Base-by-base conservation (phyloP, 2,797 vertebrate species). In the Silurus aristotelis region DNA sequence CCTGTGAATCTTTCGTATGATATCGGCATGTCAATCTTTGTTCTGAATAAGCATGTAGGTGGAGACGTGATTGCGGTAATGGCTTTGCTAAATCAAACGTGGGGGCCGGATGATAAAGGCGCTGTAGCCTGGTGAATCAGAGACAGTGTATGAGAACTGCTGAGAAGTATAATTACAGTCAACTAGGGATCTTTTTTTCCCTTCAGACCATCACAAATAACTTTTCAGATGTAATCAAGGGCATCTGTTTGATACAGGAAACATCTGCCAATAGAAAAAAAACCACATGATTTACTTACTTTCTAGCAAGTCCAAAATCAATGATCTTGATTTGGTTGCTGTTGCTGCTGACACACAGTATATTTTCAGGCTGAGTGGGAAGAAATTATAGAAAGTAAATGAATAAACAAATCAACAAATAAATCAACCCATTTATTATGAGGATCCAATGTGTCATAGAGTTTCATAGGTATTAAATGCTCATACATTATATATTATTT, bases 301-400 rank as follows among this genome's bases (percentile, higher is more conserved):
- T 96, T 91, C 96, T 95, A 55, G 97, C 96, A 82, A 97, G 93
- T 85, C 97, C 97, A 80, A 97, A 97, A 83, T 97, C 97, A 85
- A 97, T 97, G 73, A 97, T 97, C 93, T 97, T 97, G 91, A 97
- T 96, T 88, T 97, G 97, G 91, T 97, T 96, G 88, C 96, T 96
- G 15, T 93, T 96, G 81, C 67, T 92, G 90, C 83, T 96, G 85
- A 97, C 95, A 89, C 97, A 97, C 5, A 97, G 88, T 81, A 97
- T 97, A 78, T 97, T 97, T 92, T 97, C 97, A 12, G 96, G 96
- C 96, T 97, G 89, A 43, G 87, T 87, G 85, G 88, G 90, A 84
- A 92, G 64, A 88, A 87, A 86, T 10, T 25, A 10, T 14, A 8
- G 38, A 60, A 81, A 76, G 66, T 14, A 13, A 1, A 67, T 3